These are phyloP conservation scores for Chaetophractus vellerosus DNA, from an alignment of 2,797 vertebrate genomes.

Conservation along the genomic window DNA sequence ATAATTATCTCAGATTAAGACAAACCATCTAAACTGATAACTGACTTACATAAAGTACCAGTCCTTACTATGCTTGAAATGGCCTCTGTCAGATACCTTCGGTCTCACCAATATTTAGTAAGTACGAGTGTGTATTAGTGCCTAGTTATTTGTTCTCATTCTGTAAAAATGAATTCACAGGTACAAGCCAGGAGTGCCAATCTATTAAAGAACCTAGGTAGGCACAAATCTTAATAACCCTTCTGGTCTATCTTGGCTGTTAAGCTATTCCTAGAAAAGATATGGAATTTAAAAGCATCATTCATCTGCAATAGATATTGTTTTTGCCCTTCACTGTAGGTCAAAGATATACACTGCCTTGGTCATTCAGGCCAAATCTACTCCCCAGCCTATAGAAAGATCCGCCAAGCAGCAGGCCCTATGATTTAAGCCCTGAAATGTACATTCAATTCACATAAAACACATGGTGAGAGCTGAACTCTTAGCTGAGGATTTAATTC, in stretches of 20 bases:
- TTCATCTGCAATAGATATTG: conserved; percentile 66
- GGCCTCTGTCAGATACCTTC: not conserved
- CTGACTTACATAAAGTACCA: not conserved
- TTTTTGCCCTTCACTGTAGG: conserved; percentile 75
- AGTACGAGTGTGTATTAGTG: not conserved
- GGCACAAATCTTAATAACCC: conserved; percentile 79
- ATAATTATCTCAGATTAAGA: conserved; percentile 21
- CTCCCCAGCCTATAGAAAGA: conserved; percentile 37
- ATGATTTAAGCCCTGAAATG: conserved; percentile 74
- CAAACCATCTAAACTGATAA: not conserved
- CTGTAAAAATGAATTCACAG: conserved; percentile 62
- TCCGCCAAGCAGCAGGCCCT: not conserved
- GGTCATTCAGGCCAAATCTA: conserved; percentile 62
- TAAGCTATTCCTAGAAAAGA: conserved; percentile 74
- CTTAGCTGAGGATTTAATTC: conserved; percentile 48
- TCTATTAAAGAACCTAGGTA: conserved; percentile 60
- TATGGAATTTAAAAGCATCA: conserved; percentile 63
- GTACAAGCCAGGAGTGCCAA: conserved; percentile 36
- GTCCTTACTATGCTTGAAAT: not conserved
- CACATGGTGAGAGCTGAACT: conserved; percentile 56
- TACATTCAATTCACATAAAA: conserved; percentile 64
- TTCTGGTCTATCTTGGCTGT: conserved; percentile 67
- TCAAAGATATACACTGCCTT: conserved; percentile 54
- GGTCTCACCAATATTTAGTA: not conserved
- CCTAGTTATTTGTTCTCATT: conserved; percentile 71